These are phyloP conservation scores for Thelaira solivaga DNA, from an alignment of 2,888 invertebrate species.

Conservation along the genomic window DNA sequence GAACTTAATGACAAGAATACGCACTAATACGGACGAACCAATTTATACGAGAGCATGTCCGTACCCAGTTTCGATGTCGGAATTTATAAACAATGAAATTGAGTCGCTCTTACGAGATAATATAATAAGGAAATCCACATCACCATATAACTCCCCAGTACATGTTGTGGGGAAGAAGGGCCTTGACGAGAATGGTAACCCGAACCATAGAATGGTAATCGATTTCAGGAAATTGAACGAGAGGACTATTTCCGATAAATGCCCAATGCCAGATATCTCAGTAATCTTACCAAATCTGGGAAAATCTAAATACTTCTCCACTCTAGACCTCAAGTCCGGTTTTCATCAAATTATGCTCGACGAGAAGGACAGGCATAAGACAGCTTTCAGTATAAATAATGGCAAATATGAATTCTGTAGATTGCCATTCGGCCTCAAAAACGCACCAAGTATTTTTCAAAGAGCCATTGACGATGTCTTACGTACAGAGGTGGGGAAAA, in stretches of 20 bases:
- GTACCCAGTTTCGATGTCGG: not conserved
- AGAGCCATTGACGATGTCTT: constrained; percentile 20
- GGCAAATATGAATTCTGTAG: constrained; percentile 71
- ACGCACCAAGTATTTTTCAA: constrained; percentile 23
- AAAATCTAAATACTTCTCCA: constrained; percentile 5
- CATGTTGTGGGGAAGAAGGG: not conserved
- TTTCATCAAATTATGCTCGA: constrained; percentile 21
- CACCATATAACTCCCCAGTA: not conserved
- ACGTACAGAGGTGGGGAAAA: constrained; percentile 6
- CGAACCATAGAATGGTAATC: constrained; percentile 3
- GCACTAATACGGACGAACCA: not conserved
- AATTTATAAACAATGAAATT: constrained; percentile 8
- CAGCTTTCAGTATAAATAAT: constrained; percentile 69
- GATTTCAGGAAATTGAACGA: not conserved
- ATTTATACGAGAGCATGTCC: not conserved
- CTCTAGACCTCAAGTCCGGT: constrained; percentile 1
- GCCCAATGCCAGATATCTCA: not conserved
- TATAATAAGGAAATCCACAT: not conserved
- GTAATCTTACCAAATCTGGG: constrained; percentile 6
- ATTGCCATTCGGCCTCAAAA: constrained; percentile 22
- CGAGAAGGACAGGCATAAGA: constrained; percentile 68
- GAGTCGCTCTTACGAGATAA: not conserved
- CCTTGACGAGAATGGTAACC: not conserved
- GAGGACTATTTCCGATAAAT: not conserved
- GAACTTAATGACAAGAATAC: not conserved